Evolutionary conservation across 1,140 invertebrate genomes (phyloP), one percentile per base, ranked within the genome.

Genomic region (Macrobrachium rosenbergii): DNA sequence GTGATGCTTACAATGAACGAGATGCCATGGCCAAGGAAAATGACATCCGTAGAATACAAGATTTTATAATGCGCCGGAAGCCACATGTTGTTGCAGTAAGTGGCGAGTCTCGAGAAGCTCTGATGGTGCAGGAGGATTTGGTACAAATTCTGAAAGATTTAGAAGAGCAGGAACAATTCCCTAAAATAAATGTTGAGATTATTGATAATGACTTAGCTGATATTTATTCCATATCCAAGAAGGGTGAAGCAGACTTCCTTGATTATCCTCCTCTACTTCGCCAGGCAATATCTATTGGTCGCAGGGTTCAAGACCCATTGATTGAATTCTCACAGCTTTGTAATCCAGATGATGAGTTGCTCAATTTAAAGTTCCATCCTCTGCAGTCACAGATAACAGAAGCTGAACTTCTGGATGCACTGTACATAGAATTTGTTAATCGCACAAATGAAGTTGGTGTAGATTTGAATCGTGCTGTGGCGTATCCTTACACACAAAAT

Each of bases 361-460:
- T 99, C 0, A 99, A 97, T 91, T 93, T 99, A 2, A 95, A 97
- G 88, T 99, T 97, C 91, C 98, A 99, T 93, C 94, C 96, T 3
- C 91, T 98, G 64, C 97, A 96, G 82, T 87, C 90, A 72, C 83
- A 88, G 67, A 21, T 91, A n/a, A 89, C 87, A 59, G 60, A 85
- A 52, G 60, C 81, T 37, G 85, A 90, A 64, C 72, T 90, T 19
- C 80, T 89, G 3, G 82, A 88, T 28, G 69, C 95, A 16, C 93
- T 99, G 0, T 95, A 97, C 88, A 91, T 97, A 23, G 97, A 99
- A 93, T 99, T 99, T 92, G 96, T 99, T 0, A 95, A 95, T 90
- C 94, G 97, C 80, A 97, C 98, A 0, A 99, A 99, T 92, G 98
- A 99, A 93, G 98, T 99, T 11, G 99, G 99, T n/a, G 97, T 99